Base-by-base conservation (phyloP, 2,888 invertebrate species). In the Teinopalpus imperialis region DNA sequence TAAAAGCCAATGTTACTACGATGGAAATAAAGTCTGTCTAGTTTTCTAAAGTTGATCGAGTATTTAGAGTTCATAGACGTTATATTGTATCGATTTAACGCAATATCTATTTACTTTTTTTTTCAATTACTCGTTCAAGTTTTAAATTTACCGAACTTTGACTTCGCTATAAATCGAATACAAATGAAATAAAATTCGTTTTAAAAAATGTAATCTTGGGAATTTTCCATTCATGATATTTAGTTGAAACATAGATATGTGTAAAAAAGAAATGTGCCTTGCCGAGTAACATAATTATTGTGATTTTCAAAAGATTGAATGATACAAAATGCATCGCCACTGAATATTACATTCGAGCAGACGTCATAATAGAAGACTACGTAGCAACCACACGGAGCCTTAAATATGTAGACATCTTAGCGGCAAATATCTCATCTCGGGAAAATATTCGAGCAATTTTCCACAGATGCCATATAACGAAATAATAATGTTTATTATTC, bases 301-400 rank as follows among this genome's bases (percentile, higher is more conserved):
- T 29, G 21, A 35, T 4, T 14, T 7, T n/a, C 21, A 35, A 63
- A 60, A 74, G 69, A 80, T 77, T 79, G 74, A 73, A 69, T 72
- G 65, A 71, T 81, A 71, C 77, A 80, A 81, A 75, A 81, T 82
- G 74, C 72, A 82, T 63, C 59, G 57, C 49, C 63, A 53, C 63
- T 69, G 74, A 75, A 78, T 79, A 72, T 66, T 58, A 66, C 68
- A 76, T 68, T 71, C 52, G 62, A 63, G 63, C 64, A 62, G 59
- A 57, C 68, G 62, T 63, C 52, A 60, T 65, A 64, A 65, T 72
- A 69, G 73, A 70, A 76, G 67, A 69, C 64, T 63, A 55, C 54
- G 49, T 54, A 51, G 54, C 54, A 49, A 55, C 54, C 48, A 52
- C 45, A 43, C 43, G 58, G 63, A 72, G 74, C 69, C 71, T 75